These are phyloP conservation scores for Apodemia zela DNA, from an alignment of 2,888 invertebrate genomes.

Conservation along the genomic window DNA sequence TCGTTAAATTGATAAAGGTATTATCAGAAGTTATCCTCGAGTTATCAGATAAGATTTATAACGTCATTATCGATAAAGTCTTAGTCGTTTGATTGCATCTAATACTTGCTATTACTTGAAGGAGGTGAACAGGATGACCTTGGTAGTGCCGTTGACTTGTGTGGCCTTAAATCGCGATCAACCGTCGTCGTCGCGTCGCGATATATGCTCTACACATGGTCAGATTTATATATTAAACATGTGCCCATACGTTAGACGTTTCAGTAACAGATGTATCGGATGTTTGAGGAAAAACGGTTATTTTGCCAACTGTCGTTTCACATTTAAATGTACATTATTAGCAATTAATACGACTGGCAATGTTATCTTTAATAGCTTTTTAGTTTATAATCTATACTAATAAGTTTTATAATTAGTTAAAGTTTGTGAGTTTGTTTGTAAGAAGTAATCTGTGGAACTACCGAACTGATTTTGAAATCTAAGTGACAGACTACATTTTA, in stretches of 20 bases:
- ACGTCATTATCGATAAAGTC: conserved; percentile 30
- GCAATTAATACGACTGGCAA: too few relatives aligned
- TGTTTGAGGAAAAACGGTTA: neutral
- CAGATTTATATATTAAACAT: conserved; percentile 22
- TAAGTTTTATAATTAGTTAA: too few relatives aligned
- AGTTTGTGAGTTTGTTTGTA: too few relatives aligned
- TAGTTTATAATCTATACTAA: too few relatives aligned
- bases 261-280: neutral
- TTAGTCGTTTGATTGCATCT: conserved; percentile 40
- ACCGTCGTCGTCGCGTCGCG: conserved; percentile 32
- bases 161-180: conserved; percentile 58
- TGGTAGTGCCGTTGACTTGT: conserved; percentile 73
- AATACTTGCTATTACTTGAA: conserved; percentile 44
- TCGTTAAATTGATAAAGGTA: neutral
- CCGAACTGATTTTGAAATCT: neutral
- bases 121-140: conserved; percentile 58
- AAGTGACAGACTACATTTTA: too few relatives aligned
- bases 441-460: too few relatives aligned
- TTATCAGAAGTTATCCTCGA: neutral
- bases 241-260: conserved; percentile 1
- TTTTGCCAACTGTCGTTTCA: neutral
- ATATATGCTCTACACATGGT: conserved; percentile 45
- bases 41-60: conserved; percentile 22
- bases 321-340: neutral
- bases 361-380: too few relatives aligned